Base-by-base conservation (phyloP, 2,888 invertebrate genomes). In the Nysson spinosus region DNA sequence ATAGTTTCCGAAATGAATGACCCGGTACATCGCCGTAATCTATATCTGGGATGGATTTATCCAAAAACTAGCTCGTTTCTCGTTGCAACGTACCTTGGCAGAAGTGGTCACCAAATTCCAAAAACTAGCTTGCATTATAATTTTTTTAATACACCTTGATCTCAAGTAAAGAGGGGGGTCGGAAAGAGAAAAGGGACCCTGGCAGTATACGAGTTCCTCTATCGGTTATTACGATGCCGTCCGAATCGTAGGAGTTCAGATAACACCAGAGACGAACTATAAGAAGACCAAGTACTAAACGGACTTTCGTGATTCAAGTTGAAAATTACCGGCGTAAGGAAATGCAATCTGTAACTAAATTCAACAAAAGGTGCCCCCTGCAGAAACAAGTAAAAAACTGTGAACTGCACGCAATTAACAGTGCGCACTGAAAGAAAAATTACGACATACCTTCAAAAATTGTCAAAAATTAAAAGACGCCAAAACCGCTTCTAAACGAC, bases 91-190 rank as follows among this genome's bases (percentile, higher is more conserved):
- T 83, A 89, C 89, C 87, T 85, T 88, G 64, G 88, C 71, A 46
- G 88, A 83, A 39, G 83, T 84, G 47, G 88, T 82, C 70, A 89
- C 82, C 42, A 88, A 78, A 76, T 85, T 89, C 85, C 87, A 87
- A 66, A 89, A 64, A 63, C 87, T 88, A 30, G 88, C 88, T 81
- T 89, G 89, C 89, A 89, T 89, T 56, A 46, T 77, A 43, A 22
- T 11, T 60, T 26, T 50, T 24, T 60, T 22, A 5, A 19, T 28
- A 28, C 51, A 62, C 20, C 30, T 46, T 26, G 30, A 14, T 20
- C 37, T 44, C 34, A 32, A 14, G 46, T 56, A 54, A 30, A 28
- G 26, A n/a, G 16, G 16, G 40, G 34, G 35, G 49, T 37, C 40
- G 34, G 43, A 66, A 54, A 35, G 12, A 28, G 34, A 61, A 51